Percentiles rank a stretch among this genome's conserved stretches.
Evolutionary conservation across 2,797 vertebrate genomes (phyloP).

Genomic region (Myotis pilosus): DNA sequence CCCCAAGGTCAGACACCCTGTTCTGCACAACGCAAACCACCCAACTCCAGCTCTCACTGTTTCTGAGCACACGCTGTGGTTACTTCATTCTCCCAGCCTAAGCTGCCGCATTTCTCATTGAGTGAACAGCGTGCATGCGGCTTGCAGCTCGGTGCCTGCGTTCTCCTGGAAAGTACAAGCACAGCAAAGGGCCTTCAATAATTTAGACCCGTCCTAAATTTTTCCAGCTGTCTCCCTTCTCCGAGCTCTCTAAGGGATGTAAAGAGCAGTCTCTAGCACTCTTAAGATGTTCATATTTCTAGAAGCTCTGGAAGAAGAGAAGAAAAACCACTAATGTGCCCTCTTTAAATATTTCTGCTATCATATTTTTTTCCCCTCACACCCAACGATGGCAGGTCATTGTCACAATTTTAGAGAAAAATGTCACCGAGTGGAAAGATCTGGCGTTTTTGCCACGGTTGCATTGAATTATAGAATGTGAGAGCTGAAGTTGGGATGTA

Average conservation of each 20-base stretch:
- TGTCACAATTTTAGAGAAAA: conserved; percentile 39
- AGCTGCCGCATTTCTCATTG: conserved; percentile 44
- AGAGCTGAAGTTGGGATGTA: conserved; percentile 14
- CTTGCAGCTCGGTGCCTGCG: not conserved
- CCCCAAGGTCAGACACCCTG: not conserved
- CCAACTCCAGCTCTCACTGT: not conserved
- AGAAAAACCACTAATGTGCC: not conserved
- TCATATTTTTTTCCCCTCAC: not conserved
- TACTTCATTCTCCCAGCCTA: not conserved
- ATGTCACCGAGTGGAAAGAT: not conserved
- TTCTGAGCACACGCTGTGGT: not conserved
- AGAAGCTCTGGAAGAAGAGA: not conserved
- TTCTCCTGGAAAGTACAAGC: conserved; percentile 57
- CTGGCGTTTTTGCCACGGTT: not conserved
- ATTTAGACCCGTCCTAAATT: conserved; percentile 68
- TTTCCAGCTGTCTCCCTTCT: conserved; percentile 53
- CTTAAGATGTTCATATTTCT: conserved; percentile 41
- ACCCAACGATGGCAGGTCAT: conserved; percentile 3
- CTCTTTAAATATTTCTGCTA: conserved; percentile 36
- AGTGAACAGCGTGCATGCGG: not conserved
- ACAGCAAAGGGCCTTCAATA: conserved; percentile 62
- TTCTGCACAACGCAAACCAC: not conserved
- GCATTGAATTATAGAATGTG: not conserved
- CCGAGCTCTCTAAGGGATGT: conserved; percentile 37
- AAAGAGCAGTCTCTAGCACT: not conserved